Percentiles rank a stretch among this genome's conserved stretches.
Evolutionary conservation across 1,140 invertebrate genomes (phyloP).

Genomic region (Hycleus cichorii): DNA sequence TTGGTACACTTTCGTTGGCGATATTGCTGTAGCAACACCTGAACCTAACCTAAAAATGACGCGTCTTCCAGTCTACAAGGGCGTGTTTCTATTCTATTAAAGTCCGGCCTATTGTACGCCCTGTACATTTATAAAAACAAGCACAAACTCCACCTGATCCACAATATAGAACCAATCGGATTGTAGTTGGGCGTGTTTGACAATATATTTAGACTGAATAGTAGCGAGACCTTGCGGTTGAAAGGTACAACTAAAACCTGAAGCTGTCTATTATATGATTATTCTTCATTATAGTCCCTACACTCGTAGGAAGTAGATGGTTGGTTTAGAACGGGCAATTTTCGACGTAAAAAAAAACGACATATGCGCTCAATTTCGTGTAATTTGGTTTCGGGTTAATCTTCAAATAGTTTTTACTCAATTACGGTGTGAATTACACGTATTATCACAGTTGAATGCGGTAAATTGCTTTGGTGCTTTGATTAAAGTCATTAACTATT

Average conservation of each 20-base stretch:
- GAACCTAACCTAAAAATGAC: conserved; percentile 32
- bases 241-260: conserved; percentile 28
- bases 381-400: conserved; percentile 41
- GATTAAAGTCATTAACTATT: conserved; percentile 32
- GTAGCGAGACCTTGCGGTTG: conserved; percentile 36
- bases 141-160: neutral
- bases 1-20: no score
- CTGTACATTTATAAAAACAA: neutral
- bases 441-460: conserved; percentile 35
- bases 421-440: conserved; percentile 42
- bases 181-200: conserved; percentile 12
- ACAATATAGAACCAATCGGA: conserved; percentile 13
- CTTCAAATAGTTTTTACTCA: conserved; percentile 38
- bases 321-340: conserved; percentile 39
- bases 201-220: conserved; percentile 23
- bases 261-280: conserved; percentile 43
- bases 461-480: conserved; percentile 26
- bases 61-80: conserved; percentile 28
- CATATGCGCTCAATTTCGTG: conserved; percentile 38
- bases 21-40: conserved; percentile 15
- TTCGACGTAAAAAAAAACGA: conserved; percentile 38
- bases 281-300: conserved; percentile 44
- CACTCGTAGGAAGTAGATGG: conserved; percentile 43
- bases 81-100: conserved; percentile 3
- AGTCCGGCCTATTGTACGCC: no score